Evolutionary conservation across 2,888 invertebrate species (phyloP).

Genomic region (Agrotis segetum): DNA sequence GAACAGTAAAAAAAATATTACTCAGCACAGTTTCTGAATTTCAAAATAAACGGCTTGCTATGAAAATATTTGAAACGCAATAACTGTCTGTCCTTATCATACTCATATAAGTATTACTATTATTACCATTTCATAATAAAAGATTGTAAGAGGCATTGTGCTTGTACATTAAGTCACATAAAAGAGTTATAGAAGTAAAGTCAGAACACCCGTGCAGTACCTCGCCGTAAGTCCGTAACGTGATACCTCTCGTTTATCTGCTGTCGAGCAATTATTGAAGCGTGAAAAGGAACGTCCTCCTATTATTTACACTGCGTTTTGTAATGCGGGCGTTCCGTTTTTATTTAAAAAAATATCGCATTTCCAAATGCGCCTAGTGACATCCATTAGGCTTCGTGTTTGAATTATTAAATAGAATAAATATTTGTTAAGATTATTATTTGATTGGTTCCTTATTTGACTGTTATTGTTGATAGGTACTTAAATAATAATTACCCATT

Average conservation of each 20-base stretch:
- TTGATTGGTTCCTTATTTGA: not conserved
- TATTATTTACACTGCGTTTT: conserved; percentile 90
- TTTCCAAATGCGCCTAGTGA: conserved; percentile 80
- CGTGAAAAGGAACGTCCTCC: conserved; percentile 91
- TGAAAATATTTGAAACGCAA: conserved; percentile 9
- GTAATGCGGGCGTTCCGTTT: conserved; percentile 89
- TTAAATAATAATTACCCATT: not conserved
- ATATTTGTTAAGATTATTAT: not conserved
- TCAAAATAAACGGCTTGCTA: not conserved
- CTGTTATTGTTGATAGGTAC: too few relatives aligned
- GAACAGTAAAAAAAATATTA: not conserved
- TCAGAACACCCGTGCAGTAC: conserved; percentile 80
- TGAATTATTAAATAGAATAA: conserved; percentile 9
- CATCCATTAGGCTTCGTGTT: conserved; percentile 50
- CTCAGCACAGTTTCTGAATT: not conserved
- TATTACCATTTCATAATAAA: conserved; percentile 42
- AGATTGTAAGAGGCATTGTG: conserved; percentile 60
- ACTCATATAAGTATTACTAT: conserved; percentile 51
- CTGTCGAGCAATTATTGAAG: conserved; percentile 91
- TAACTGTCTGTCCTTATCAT: conserved; percentile 18
- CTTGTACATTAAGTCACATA: conserved; percentile 69
- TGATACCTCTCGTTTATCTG: conserved; percentile 89
- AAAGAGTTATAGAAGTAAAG: conserved; percentile 82
- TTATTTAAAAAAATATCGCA: conserved; percentile 88
- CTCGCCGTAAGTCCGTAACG: conserved; percentile 78